Percentiles rank a stretch among this genome's conserved stretches.
phyloP scores from a whole-genome alignment of 2,888 invertebrate species.

The Acleris holmiana region DNA sequence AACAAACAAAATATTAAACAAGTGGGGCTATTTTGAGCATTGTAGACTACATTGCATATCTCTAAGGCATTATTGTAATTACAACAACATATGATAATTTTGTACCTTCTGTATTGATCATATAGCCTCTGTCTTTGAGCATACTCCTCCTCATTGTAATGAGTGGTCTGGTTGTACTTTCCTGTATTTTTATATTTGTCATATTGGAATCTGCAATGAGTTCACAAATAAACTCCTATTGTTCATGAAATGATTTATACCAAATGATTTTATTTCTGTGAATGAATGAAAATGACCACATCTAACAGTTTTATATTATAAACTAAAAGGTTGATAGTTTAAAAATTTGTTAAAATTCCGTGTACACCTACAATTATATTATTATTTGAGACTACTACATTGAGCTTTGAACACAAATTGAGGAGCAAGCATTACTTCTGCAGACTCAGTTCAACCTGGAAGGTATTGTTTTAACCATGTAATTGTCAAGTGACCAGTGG shows the following conservation, averaged over 20 bases:
- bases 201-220: slow-evolving; percentile 63
- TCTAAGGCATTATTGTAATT: slow-evolving; percentile 1
- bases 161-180: slow-evolving; percentile 56
- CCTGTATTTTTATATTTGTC: slow-evolving; percentile 64
- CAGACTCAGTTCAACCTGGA: too few relatives aligned
- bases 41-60: neutral
- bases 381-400: too few relatives aligned
- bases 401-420: too few relatives aligned
- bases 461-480: too few relatives aligned
- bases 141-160: slow-evolving; percentile 59
- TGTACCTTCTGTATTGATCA: slow-evolving; percentile 70
- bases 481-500: too few relatives aligned
- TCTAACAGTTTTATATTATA: too few relatives aligned
- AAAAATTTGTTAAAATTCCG: too few relatives aligned
- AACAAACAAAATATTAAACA: too few relatives aligned
- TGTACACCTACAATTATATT: too few relatives aligned
- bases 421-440: too few relatives aligned
- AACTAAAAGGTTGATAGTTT: too few relatives aligned
- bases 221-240: slow-evolving; percentile 32
- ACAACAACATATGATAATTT: slow-evolving; percentile 8
- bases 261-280: neutral
- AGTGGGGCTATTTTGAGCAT: too few relatives aligned
- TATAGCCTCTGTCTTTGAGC: slow-evolving; percentile 59
- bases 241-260: slow-evolving; percentile 8
- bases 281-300: neutral